phyloP scores from a whole-genome alignment of 2,797 vertebrate genomes.

The Hydrophis major region DNA sequence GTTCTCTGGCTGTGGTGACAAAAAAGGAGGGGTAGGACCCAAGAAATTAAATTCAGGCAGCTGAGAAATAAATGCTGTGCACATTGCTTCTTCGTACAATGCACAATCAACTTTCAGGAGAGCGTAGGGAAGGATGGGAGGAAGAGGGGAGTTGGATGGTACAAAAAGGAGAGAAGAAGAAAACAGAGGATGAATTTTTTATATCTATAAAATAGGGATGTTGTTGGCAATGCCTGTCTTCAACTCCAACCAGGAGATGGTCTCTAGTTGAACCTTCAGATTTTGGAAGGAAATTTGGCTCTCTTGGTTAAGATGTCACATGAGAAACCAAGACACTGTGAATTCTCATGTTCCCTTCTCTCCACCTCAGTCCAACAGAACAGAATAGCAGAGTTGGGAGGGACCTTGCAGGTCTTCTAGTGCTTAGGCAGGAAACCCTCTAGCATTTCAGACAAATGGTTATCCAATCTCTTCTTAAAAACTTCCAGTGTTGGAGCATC shows the following conservation, averaged over 20 bases:
- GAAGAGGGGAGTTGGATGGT: background rate
- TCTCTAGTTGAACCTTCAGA: background rate
- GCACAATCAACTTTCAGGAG: background rate
- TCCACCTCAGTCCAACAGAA: background rate
- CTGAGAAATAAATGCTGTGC: background rate
- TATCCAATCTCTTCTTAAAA: no score
- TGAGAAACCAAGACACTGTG: background rate
- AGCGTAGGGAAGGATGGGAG: background rate
- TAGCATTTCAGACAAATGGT: no score
- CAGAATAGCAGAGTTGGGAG: background rate
- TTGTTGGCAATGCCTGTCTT: background rate
- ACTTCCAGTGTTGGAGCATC: no score
- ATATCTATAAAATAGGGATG: background rate
- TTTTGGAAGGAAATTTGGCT: background rate
- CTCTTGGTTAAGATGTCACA: background rate
- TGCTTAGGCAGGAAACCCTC: background rate
- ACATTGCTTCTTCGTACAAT: background rate
- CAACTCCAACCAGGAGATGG: background rate
- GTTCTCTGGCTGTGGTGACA: background rate
- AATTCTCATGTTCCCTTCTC: background rate
- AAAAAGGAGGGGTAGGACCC: background rate
- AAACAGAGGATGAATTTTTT: background rate
- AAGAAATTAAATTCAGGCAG: background rate
- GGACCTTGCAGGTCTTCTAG: background rate
- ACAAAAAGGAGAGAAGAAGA: background rate